phyloP scores from a whole-genome alignment of 30 jellyfish, hydroid and myxozoan species.

The Aurelia aurita complex sp. Pacific region DNA sequence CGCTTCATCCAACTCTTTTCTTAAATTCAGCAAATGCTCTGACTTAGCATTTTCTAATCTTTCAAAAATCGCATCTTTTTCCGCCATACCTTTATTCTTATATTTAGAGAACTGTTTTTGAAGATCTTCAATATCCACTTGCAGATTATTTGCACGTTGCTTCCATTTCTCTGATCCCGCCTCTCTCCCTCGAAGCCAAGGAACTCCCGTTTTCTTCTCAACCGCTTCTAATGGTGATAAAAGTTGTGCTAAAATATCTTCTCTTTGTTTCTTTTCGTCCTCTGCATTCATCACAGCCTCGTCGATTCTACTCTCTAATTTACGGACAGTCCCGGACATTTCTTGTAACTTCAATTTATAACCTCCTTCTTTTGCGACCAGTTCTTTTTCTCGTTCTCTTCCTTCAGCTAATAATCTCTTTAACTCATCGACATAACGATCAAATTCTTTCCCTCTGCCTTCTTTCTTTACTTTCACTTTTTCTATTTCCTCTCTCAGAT shows the following conservation, averaged over 20 bases:
- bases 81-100: slow-evolving; percentile 22
- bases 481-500: slow-evolving; percentile 25
- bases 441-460: slow-evolving; percentile 15
- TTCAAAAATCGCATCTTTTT: slow-evolving; percentile 13
- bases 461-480: slow-evolving; percentile 9
- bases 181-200: not conserved
- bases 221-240: slow-evolving; percentile 6
- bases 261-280: slow-evolving; percentile 48
- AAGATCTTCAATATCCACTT: slow-evolving; percentile 29
- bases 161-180: slow-evolving; percentile 36
- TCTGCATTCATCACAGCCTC: slow-evolving; percentile 54
- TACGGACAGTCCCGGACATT: slow-evolving; percentile 44
- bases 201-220: not conserved
- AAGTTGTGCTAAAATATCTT: slow-evolving; percentile 41
- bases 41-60: slow-evolving; percentile 9
- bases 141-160: slow-evolving; percentile 32
- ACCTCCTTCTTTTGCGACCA: slow-evolving; percentile 32
- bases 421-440: slow-evolving; percentile 30
- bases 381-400: slow-evolving; percentile 32
- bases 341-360: slow-evolving; percentile 46
- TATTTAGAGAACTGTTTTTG: slow-evolving; percentile 39
- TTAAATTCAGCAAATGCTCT: slow-evolving; percentile 21
- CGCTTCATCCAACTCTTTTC: slow-evolving; percentile 28
- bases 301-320: slow-evolving; percentile 24
- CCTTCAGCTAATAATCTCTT: slow-evolving; percentile 33